Evolutionary conservation across 2,113 vertebrate genomes (phyloP).

Genomic region (Bos javanicus): DNA sequence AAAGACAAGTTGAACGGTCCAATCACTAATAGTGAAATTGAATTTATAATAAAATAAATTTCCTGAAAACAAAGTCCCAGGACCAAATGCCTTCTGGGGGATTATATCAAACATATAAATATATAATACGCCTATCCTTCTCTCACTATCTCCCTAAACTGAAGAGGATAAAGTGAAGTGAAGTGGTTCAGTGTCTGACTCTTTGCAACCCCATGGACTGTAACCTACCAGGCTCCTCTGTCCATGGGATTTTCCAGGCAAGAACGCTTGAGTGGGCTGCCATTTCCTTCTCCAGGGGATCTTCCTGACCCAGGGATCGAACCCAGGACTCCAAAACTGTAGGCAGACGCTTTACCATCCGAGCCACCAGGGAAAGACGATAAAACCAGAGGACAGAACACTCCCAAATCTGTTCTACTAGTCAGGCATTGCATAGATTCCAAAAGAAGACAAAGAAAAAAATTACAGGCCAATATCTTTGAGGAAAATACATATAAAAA

Average conservation of each 20-base stretch:
- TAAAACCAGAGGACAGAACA: not conserved
- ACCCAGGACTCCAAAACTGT: not conserved
- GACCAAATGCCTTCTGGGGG: not conserved
- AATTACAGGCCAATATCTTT: not conserved
- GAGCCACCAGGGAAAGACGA: not conserved
- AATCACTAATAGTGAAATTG: not conserved
- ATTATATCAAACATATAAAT: not conserved
- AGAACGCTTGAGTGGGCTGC: not conserved
- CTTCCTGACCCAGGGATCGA: not conserved
- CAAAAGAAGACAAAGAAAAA: not conserved
- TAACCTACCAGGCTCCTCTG: not conserved
- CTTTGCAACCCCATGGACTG: rapidly evolving
- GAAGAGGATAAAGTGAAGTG: not conserved
- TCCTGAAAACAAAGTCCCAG: not conserved
- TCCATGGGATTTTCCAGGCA: not conserved
- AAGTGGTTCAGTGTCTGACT: not conserved
- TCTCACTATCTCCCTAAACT: not conserved
- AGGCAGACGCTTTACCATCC: not conserved
- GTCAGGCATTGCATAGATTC: not conserved
- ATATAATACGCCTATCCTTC: not conserved
- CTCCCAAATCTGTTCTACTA: not conserved
- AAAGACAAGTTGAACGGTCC: not conserved
- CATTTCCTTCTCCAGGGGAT: not conserved
- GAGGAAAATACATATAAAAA: not conserved
- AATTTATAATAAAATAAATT: not conserved